Evolutionary conservation across 2,888 invertebrate genomes (phyloP), one percentile per base, ranked within the genome.

Genomic region (Malthinus seriepunctatus): DNA sequence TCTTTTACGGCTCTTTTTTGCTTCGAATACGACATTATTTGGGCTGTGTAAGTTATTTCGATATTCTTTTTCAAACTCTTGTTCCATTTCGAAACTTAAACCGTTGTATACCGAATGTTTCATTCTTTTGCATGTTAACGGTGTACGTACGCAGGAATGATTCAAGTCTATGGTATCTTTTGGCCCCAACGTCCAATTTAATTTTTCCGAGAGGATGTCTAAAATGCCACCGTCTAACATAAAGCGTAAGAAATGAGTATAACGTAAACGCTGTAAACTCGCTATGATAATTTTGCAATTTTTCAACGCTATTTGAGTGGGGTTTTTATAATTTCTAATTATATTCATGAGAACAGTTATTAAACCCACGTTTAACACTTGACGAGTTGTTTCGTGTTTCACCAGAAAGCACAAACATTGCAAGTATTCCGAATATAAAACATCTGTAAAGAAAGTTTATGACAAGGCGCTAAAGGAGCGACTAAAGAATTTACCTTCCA

Each of bases 401-500:
- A 74, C 63, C 12, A 77, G 63, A 47, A 65, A 70, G 56, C 76
- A 76, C 31, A 77, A 58, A 60, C 76, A 77, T 15, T 70, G 69
- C 23, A 78, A 67, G 59, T 73, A 75, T 59, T 76, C 74, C 9
- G 56, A 50, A 50, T 63, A 58, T 5, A 45, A 14, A 42, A 32
- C 32, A 45, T 46, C 39, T 46, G 14, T 34, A 55, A 48, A 0
- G 1, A 35, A 48, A 12, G 2, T 11, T 48, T 46, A 14, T 31
- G 31, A 47, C 38, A 50, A 38, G 9, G 12, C 6, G 1, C 8
- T 12, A n/a, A 11, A 33, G 11, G 37, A 35, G 4, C 8, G 2
- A 38, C 23, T 1, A 31, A n/a, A 7, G 8, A 35, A 32, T 35
- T 49, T 44, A 60, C 56, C 53, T 56, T 56, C 50, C 34, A 44